These are phyloP conservation scores for Orgyia antiqua DNA, from an alignment of 2,888 invertebrate species.

Conservation along the genomic window DNA sequence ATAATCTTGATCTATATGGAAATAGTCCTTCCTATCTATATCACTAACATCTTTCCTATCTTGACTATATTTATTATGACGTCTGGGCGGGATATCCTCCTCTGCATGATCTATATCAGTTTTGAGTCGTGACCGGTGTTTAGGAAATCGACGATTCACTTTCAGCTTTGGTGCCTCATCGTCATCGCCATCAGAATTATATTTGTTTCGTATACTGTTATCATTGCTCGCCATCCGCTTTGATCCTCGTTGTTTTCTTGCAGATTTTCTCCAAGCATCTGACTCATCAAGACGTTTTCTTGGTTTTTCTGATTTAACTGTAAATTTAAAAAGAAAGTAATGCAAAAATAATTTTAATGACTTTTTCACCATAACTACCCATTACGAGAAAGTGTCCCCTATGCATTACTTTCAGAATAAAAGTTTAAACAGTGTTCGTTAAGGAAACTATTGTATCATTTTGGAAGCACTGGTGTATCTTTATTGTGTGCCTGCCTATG, in stretches of 20 bases:
- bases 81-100: constrained; percentile 17
- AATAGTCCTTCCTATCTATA: constrained; percentile 27
- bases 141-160: constrained; percentile 18
- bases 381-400: too few species aligned
- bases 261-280: constrained; percentile 34
- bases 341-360: too few species aligned
- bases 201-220: constrained; percentile 17
- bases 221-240: constrained; percentile 8
- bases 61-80: constrained; percentile 18
- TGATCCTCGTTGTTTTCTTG: constrained; percentile 27
- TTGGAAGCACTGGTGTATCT: not conserved
- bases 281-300: constrained; percentile 26
- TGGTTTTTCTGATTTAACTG: constrained; percentile 36
- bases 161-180: constrained; percentile 27
- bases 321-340: constrained; percentile 5
- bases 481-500: not conserved
- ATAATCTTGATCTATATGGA: constrained; percentile 26
- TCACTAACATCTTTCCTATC: constrained; percentile 27
- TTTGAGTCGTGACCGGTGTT: constrained; percentile 31
- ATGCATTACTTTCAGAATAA: too few species aligned
- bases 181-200: constrained; percentile 24
- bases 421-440: too few species aligned
- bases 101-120: constrained; percentile 17
- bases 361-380: too few species aligned
- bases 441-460: too few species aligned